phyloP scores from a whole-genome alignment of 1,140 invertebrate species.

The Pachypsylla venusta region DNA sequence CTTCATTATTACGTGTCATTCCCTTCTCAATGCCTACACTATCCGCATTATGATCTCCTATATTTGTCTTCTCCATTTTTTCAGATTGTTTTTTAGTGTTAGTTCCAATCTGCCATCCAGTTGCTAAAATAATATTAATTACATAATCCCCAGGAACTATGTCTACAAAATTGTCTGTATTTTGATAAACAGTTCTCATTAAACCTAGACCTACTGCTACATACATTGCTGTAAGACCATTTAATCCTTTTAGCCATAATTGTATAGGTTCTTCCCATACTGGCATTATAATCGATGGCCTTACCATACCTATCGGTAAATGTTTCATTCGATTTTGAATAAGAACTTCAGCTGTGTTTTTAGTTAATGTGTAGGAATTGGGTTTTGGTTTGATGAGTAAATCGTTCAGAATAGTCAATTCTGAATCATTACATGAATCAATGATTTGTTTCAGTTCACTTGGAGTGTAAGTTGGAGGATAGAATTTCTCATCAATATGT shows the following conservation, averaged over 20 bases:
- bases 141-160: background rate
- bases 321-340: slow-evolving; percentile 43
- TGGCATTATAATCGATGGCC: slow-evolving; percentile 42
- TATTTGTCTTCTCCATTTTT: too few species aligned
- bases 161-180: background rate
- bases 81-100: too few species aligned
- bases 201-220: background rate
- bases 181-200: background rate
- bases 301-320: slow-evolving; percentile 53
- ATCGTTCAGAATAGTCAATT: background rate
- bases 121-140: background rate
- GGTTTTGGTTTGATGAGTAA: slow-evolving; percentile 35
- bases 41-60: too few species aligned
- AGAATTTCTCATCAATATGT: background rate
- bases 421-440: background rate
- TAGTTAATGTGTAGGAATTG: slow-evolving; percentile 72
- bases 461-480: background rate
- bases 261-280: background rate
- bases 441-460: background rate
- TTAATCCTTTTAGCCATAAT: background rate
- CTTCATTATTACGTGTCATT: too few species aligned
- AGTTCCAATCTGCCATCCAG: background rate
- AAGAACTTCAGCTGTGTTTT: slow-evolving; percentile 58
- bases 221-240: slow-evolving; percentile 6
- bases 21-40: too few species aligned